These are phyloP conservation scores for Acleris sparsana DNA, from an alignment of 2,888 invertebrate species.

Conservation along the genomic window DNA sequence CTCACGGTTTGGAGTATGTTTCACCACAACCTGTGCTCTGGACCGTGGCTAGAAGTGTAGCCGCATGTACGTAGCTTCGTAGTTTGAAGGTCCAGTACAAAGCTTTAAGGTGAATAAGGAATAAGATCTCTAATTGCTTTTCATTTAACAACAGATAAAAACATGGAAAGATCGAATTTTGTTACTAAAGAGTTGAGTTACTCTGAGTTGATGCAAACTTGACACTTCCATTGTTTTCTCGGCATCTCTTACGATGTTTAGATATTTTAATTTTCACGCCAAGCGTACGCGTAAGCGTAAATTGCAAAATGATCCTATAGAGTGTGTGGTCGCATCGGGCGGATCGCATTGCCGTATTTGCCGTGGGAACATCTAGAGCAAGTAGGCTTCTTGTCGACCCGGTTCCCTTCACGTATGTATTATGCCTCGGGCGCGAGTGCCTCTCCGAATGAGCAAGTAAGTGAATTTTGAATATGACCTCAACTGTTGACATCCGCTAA, in stretches of 20 bases:
- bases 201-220: background rate
- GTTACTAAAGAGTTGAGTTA: background rate
- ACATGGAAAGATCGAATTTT: no score
- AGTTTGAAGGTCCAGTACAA: background rate
- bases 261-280: constrained; percentile 26
- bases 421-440: constrained; percentile 41
- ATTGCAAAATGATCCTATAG: constrained; percentile 30
- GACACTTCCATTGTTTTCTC: constrained; percentile 1
- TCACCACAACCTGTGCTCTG: constrained; percentile 42
- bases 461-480: constrained; percentile 55
- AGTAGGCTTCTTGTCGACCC: constrained; percentile 59
- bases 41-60: constrained; percentile 1
- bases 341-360: constrained; percentile 40
- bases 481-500: constrained; percentile 53
- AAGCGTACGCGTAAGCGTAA: constrained; percentile 19
- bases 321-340: constrained; percentile 26
- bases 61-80: background rate
- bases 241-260: constrained; percentile 1
- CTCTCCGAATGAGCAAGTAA: constrained; percentile 57
- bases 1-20: constrained; percentile 61
- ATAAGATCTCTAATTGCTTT: no score
- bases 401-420: constrained; percentile 62
- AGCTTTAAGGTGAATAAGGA: no score
- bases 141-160: no score
- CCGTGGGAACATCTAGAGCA: constrained; percentile 45